Evolutionary conservation across 2,113 vertebrate species (phyloP), one percentile per base, ranked within the genome.

Genomic region (Salvelinus namaycush): DNA sequence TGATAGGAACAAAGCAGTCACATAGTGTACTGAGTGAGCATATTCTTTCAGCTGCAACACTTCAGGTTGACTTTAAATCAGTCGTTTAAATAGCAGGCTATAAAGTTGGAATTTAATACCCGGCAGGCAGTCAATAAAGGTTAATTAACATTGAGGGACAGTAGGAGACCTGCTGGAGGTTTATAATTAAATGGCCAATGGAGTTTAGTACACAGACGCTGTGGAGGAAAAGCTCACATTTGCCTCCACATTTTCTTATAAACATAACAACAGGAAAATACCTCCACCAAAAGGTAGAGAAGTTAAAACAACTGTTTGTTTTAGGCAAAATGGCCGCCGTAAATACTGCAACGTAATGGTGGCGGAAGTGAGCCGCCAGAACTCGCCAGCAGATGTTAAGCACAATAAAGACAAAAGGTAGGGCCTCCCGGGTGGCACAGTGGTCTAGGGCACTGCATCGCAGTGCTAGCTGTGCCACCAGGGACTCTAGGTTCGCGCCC

Each of bases 131-230:
- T 89, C 86, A 89, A 91, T 91, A 87, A 92, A 92, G 90, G 90
- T 93, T 93, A 92, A 93, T 93, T 92, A 93, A 91, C 89, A 92
- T 82, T 62, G 59, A 24, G 86, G 85, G 91, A 86, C 81, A 82
- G 76, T 57, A 34, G 66, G 51, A 72, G 73, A 77, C 79, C 69
- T 77, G 79, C 67, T 18, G 73, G 82, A 80, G 78, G 51, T 70
- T 80, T 31, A 83, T 80, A 84, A 87, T 87, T 86, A 86, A 86
- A 87, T 3, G 70, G 75, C 82, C 75, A 81, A 76, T 70, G 20
- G 79, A 88, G 85, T 83, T 91, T 70, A 85, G 59, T 9, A 51
- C 34, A 44, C 51, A 68, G 72, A 75, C 51, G 51, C 11, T 64
- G n/a, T 64, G 12, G 26, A 67, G 65, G 65, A 14, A 67, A 13